phyloP scores from a whole-genome alignment of 2,797 vertebrate genomes.

The Megaceryle alcyon region DNA sequence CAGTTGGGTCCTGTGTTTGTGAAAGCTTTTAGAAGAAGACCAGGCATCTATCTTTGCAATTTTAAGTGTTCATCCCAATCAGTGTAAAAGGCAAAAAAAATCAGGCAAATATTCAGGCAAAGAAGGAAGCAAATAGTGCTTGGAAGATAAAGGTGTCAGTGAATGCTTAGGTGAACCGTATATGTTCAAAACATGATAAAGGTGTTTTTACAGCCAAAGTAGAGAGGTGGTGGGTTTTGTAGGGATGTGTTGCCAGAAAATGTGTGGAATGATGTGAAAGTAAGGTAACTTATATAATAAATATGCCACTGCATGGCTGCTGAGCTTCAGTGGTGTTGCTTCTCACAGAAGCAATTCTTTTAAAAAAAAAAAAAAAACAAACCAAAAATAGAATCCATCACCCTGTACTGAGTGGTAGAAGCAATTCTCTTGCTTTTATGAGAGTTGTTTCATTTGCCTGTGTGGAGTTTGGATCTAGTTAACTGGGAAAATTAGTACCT shows the following conservation, averaged over 20 bases:
- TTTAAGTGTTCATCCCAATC: neutral
- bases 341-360: neutral
- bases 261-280: neutral
- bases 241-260: neutral
- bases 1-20: neutral
- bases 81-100: too few species aligned
- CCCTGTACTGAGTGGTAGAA: neutral
- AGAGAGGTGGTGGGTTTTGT: neutral
- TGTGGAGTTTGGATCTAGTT: conserved; percentile 45
- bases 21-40: neutral
- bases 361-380: neutral
- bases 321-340: neutral
- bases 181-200: neutral
- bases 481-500: conserved; percentile 49
- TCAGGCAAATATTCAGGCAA: neutral
- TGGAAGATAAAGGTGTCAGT: neutral
- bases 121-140: neutral
- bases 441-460: conserved; percentile 28
- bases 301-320: neutral
- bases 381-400: neutral
- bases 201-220: neutral
- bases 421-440: neutral
- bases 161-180: neutral
- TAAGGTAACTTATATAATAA: neutral
- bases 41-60: neutral